Conservation (phyloP, 2,888 invertebrate genomes). For the Pedicia rivosa region DNA sequence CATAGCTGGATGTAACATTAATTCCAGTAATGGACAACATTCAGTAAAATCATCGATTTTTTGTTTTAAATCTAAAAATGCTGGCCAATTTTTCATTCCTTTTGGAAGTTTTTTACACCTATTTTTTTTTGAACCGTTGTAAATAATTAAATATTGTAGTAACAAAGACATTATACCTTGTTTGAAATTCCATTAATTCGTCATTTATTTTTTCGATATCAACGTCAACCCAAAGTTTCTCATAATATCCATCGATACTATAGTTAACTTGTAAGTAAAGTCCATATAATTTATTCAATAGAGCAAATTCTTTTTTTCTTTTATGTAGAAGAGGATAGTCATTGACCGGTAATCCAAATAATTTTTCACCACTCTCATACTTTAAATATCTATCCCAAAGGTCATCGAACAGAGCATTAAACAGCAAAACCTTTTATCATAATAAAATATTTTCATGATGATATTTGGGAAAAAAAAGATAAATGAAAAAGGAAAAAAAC, state of each 20-base stretch:
- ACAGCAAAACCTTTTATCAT: slow-evolving; percentile 42
- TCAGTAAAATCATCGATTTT: slow-evolving; percentile 78
- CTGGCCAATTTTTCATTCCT: slow-evolving; percentile 70
- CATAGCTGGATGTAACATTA: slow-evolving; percentile 72
- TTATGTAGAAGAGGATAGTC: slow-evolving; percentile 60
- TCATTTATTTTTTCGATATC: slow-evolving; percentile 59
- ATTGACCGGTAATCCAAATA: slow-evolving; percentile 62
- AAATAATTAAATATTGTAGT: slow-evolving; percentile 1
- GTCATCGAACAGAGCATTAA: slow-evolving; percentile 62
- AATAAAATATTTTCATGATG: too few relatives aligned
- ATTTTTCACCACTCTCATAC: slow-evolving; percentile 58
- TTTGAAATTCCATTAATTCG: slow-evolving; percentile 60
- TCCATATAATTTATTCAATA: slow-evolving; percentile 60
- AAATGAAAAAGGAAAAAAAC: too few relatives aligned
- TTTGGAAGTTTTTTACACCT: slow-evolving; percentile 61
- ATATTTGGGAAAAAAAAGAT: too few relatives aligned
- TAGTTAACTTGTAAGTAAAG: slow-evolving; percentile 62
- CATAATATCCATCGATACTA: slow-evolving; percentile 68
- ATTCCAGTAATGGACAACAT: slow-evolving; percentile 59
- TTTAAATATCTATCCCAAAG: slow-evolving; percentile 59
- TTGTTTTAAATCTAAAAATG: slow-evolving; percentile 59
- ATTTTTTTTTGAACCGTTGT: slow-evolving; percentile 31
- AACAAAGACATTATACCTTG: slow-evolving; percentile 33
- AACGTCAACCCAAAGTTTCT: slow-evolving; percentile 61
- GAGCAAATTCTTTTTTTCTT: slow-evolving; percentile 61